A percentile compares a stretch with the other conserved stretches of the same genome.
These are phyloP conservation scores for Eudyptes chrysolophus DNA, from an alignment of 2,113 vertebrate genomes.

Conservation along the genomic window DNA sequence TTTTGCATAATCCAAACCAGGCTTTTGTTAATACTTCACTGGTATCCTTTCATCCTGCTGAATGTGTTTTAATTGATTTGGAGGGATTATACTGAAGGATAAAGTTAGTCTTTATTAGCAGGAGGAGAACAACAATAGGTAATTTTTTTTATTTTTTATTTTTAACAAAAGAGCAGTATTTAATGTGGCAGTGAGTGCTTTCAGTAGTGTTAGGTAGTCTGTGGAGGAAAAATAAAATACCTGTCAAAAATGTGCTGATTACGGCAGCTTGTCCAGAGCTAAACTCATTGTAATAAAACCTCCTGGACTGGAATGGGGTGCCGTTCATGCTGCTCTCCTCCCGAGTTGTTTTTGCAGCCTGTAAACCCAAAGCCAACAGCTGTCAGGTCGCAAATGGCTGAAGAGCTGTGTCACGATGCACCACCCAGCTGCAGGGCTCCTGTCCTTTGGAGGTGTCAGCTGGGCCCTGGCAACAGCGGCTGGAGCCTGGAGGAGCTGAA, in stretches of 20 bases:
- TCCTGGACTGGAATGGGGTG: conserved; percentile 26
- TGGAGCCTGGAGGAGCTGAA: conserved; percentile 73
- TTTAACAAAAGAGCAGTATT: neutral
- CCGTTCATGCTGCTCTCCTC: conserved; percentile 15
- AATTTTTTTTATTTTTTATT: neutral
- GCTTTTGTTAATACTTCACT: neutral
- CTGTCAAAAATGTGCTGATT: conserved; percentile 58
- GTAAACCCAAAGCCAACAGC: conserved; percentile 72
- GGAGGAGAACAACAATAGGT: neutral
- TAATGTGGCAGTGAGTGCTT: neutral
- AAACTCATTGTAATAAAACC: conserved; percentile 53
- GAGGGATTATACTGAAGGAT: conserved; percentile 37
- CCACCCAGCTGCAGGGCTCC: conserved; percentile 36
- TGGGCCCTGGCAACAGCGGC: conserved; percentile 51
- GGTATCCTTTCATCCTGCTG: neutral
- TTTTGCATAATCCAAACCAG: conserved; percentile 23
- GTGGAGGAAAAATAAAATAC: conserved; percentile 23
- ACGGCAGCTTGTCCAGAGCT: conserved; percentile 26
- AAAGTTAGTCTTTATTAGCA: conserved; percentile 19
- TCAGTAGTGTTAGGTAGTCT: neutral
- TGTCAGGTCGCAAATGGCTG: conserved; percentile 71
- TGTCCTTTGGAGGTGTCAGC: conserved; percentile 59
- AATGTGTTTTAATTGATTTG: conserved; percentile 5
- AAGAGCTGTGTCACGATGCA: conserved; percentile 57
- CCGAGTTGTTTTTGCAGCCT: conserved; percentile 38